Evolutionary conservation across 2,888 invertebrate species (phyloP), one percentile per base, ranked within the genome.

Genomic region (Globia sparganii): DNA sequence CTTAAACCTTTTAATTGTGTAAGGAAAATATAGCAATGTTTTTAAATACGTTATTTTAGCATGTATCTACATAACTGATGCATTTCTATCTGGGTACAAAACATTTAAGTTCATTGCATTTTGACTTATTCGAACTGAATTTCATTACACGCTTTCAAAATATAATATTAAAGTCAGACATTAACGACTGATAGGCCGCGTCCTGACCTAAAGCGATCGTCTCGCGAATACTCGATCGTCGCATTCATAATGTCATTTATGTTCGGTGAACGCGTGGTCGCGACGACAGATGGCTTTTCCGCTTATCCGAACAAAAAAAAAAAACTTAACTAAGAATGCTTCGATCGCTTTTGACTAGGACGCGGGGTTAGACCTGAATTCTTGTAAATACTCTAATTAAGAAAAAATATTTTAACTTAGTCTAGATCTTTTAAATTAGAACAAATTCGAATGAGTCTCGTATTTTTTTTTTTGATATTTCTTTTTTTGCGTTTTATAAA

Each of bases 371-470:
- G 5, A 25, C 1, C 21, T 43, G 4, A 70, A 40, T 64, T 62
- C 56, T 67, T 81, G 68, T 83, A 84, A 72, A 79, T 78, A 72
- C 4, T 5, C 62, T 58, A 49, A 53, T 34, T 43, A 53, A 40
- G 61, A 28, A 34, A 62, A 34, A 25, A 40, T n/a, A 37, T 18
- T 28, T 2, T 65, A 43, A 49, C n/a, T 31, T 34, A 59, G 34
- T 81, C 25, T 58, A 81, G 74, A 40, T 49, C 9, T 58, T 64
- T 40, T n/a, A 58, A 40, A 3, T 58, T 43, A 49, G 34, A 81
- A 75, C 40, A 65, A 65, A 40, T 53, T 66, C 5, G 43, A n/a
- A 43, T 28, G n/a, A 56, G 64, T 78, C 78, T 81, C 82, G 28
- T 18, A 49, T 53, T 28, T 21, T 4, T 46, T 21, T 11, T 58